phyloP scores from a whole-genome alignment of 2,113 vertebrate species.

The Lanius ludovicianus region DNA sequence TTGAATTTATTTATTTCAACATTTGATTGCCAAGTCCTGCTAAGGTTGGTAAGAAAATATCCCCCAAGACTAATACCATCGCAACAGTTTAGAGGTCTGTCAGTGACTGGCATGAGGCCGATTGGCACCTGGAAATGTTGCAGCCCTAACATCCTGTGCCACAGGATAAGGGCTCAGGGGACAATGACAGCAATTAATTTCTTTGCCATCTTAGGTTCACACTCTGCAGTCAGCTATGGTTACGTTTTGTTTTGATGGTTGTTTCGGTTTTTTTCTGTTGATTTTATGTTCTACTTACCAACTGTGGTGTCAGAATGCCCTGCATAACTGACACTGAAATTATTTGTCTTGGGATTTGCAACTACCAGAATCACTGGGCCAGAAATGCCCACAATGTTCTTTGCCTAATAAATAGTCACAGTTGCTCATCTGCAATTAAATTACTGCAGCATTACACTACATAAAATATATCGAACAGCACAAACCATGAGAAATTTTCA shows the following conservation, averaged over 20 bases:
- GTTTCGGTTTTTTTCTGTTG: neutral
- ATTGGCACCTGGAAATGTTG: neutral
- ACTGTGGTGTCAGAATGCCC: neutral
- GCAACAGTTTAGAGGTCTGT: neutral
- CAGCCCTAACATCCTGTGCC: neutral
- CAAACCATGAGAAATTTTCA: neutral
- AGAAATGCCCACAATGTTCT: neutral
- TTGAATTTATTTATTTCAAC: neutral
- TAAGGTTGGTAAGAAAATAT: neutral
- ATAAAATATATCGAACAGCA: neutral
- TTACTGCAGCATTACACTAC: neutral
- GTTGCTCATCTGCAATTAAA: neutral
- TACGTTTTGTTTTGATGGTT: neutral
- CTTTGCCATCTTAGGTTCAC: neutral
- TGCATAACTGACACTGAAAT: neutral
- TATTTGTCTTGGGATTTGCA: conserved; percentile 15
- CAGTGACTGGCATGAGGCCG: neutral
- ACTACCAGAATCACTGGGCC: neutral
- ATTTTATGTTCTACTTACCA: neutral
- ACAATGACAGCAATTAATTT: neutral
- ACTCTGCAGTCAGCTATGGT: neutral
- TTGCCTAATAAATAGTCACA: neutral
- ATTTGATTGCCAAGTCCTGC: neutral
- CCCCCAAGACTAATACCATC: neutral
- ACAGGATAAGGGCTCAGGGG: neutral